Conservation (phyloP, 2,888 invertebrate genomes). For the Agriotes lineatus region DNA sequence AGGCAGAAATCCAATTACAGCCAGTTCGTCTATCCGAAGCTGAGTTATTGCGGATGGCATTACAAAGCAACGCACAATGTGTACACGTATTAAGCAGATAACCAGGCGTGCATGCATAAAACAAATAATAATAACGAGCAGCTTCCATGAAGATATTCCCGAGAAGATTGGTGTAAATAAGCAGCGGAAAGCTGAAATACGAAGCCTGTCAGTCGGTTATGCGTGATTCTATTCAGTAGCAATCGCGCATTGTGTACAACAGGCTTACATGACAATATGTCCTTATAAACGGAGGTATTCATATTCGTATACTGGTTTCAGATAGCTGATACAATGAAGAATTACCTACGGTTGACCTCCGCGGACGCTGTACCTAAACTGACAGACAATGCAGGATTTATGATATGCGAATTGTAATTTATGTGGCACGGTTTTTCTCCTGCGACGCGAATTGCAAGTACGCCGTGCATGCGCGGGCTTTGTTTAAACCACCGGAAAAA, state of each 20-base stretch:
- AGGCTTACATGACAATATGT: slow-evolving; percentile 43
- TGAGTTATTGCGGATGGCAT: background rate
- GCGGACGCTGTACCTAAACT: slow-evolving; percentile 15
- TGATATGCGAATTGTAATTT: slow-evolving; percentile 12
- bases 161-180: slow-evolving; percentile 21
- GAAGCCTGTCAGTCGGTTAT: slow-evolving; percentile 32
- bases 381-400: slow-evolving; percentile 26
- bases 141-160: background rate
- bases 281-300: slow-evolving; percentile 37
- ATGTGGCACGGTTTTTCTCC: background rate
- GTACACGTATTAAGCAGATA: background rate
- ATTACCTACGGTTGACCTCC: slow-evolving; percentile 18
- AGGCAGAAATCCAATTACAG: background rate
- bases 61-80: background rate
- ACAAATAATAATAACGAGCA: slow-evolving; percentile 18
- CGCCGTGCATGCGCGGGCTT: background rate
- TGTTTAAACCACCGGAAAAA: background rate
- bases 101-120: slow-evolving; percentile 19
- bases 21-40: background rate
- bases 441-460: background rate
- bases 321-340: slow-evolving; percentile 31
- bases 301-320: slow-evolving; percentile 29
- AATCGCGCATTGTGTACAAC: slow-evolving; percentile 39
- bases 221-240: slow-evolving; percentile 43
- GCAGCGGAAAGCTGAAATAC: slow-evolving; percentile 19